These are phyloP conservation scores for Lysandra bellargus DNA, from an alignment of 2,888 invertebrate species.

Conservation along the genomic window DNA sequence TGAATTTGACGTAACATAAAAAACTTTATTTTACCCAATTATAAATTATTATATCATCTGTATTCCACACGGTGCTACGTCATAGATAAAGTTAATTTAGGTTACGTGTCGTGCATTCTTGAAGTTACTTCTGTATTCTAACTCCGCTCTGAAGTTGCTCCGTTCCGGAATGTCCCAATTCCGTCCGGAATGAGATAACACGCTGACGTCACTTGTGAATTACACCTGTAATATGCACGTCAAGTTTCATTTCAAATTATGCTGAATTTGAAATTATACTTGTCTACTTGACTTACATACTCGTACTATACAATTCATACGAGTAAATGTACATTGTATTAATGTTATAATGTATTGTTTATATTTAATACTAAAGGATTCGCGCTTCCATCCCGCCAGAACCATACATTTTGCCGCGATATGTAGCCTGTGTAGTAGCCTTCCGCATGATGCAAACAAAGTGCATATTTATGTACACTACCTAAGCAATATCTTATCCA, in stretches of 20 bases:
- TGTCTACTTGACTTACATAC: neutral
- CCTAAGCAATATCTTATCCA: too few relatives aligned
- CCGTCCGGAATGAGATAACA: neutral
- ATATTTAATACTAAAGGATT: too few relatives aligned
- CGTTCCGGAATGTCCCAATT: neutral
- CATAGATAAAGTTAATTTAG: slow-evolving; percentile 7
- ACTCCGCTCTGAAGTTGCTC: neutral
- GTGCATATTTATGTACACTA: too few relatives aligned
- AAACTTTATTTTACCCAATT: neutral
- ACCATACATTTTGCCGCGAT: too few relatives aligned
- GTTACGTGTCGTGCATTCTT: slow-evolving; percentile 17
- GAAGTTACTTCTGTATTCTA: neutral
- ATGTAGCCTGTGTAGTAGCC: too few relatives aligned
- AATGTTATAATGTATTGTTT: too few relatives aligned
- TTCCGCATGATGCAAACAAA: too few relatives aligned
- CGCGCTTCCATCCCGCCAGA: too few relatives aligned
- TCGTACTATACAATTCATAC: too few relatives aligned
- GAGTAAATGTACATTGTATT: too few relatives aligned
- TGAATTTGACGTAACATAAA: neutral
- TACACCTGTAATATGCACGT: neutral
- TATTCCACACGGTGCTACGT: neutral
- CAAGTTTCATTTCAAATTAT: neutral
- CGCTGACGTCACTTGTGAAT: slow-evolving; percentile 1
- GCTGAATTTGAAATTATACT: neutral
- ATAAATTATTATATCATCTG: neutral